Percentiles rank a stretch among this genome's conserved stretches.
Evolutionary conservation across 2,797 vertebrate genomes (phyloP).

Genomic region (Cirrhinus molitorella): DNA sequence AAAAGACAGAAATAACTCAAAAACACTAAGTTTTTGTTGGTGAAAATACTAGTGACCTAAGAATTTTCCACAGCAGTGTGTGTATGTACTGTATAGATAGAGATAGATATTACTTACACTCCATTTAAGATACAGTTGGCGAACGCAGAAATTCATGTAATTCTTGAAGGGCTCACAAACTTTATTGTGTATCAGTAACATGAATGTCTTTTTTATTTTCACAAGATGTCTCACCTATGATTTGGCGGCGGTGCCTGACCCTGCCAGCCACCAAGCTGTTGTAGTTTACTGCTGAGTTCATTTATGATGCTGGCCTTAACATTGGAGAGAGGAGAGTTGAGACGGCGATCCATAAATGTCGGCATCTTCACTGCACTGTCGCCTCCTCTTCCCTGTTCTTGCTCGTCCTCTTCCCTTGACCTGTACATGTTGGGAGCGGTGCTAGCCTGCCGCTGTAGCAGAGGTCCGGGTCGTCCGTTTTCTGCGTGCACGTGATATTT

Average conservation of each 20-base stretch:
- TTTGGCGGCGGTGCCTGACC: conserved; percentile 74
- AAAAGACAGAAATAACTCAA: no score
- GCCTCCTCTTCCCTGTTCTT: conserved; percentile 62
- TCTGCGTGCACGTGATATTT: conserved; percentile 61
- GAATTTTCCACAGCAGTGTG: no score
- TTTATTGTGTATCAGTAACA: not conserved
- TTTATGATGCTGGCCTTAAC: conserved; percentile 93
- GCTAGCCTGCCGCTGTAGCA: conserved; percentile 79
- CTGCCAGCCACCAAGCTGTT: conserved; percentile 87
- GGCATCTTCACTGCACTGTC: conserved; percentile 65
- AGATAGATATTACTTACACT: no score
- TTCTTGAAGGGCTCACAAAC: not conserved
- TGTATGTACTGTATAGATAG: no score
- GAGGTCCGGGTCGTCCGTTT: conserved; percentile 64
- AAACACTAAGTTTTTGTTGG: no score
- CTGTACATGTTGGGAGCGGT: conserved; percentile 75
- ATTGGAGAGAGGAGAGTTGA: conserved; percentile 84
- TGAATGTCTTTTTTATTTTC: not conserved
- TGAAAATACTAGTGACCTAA: no score
- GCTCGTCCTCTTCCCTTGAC: conserved; percentile 68
- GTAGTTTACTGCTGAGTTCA: conserved; percentile 91
- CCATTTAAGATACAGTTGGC: no score
- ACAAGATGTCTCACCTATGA: conserved; percentile 72
- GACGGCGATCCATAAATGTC: conserved; percentile 73
- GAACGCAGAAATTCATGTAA: not conserved